Base-by-base conservation (phyloP, 1,140 invertebrate genomes). In the Heliconius nattereri region DNA sequence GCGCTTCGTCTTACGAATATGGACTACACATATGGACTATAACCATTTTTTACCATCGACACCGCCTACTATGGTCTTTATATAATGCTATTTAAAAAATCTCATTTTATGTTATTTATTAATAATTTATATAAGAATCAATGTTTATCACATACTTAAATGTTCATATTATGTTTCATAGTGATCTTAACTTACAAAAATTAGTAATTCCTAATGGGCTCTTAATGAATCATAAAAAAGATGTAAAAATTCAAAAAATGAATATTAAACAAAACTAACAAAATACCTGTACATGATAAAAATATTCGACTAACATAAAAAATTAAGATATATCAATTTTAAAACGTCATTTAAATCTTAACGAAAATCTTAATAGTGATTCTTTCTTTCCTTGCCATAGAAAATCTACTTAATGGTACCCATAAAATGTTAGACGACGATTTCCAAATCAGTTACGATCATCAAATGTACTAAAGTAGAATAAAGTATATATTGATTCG, bases 361-460 rank as follows among this genome's bases (percentile, higher is more conserved):
- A 66, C 57, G 57, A 26, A 66, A 66, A 66, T 66, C 57, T 66
- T 66, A 66, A 66, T 66, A 26, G 57, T 26, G 57, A 9, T 66
- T 66, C 23, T 23, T 66, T 66, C 23, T 66, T 66, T 26, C 60
- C 23, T 66, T 8, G 13, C 60, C 26, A 66, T 66, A 66, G 60
- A 66, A 16, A 66, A 66, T 0, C 11, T 66, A 66, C 70, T 83
- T 81, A 83, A 82, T 73, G 71, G 73, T 32, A 16, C 71, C 73
- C 75, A 85, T 84, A 84, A 86, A 86, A 85, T 66, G 45, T 32
- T 70, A 82, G 78, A 83, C 73, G 79, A 84, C 80, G 82, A 81
- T 85, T 82, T 81, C 73, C 78, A 75, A 86, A 82, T 81, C 75
- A 29, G 76, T 80, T 77, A 81, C 52, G 74, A 80, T 81, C 60